Conservation (phyloP, 2,888 invertebrate genomes). For the Heliconius hortense region DNA sequence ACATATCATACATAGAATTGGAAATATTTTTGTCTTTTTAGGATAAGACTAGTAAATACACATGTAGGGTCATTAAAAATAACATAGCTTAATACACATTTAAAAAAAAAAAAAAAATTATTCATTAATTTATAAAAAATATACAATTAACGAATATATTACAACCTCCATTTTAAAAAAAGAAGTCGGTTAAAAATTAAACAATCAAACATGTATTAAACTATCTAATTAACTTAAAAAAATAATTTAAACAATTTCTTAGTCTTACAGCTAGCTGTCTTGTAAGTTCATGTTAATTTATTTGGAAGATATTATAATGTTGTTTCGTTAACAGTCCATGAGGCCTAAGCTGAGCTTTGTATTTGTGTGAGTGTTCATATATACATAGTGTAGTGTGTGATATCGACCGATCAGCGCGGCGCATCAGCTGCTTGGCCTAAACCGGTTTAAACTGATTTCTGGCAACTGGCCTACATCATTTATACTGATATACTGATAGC, state of each 20-base stretch:
- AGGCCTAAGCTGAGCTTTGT: too few relatives aligned
- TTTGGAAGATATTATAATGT: not conserved
- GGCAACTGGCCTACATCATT: too few relatives aligned
- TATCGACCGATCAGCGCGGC: too few relatives aligned
- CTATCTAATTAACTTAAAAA: not conserved
- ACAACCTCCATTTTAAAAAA: too few relatives aligned
- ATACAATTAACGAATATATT: not conserved
- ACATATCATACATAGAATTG: not conserved
- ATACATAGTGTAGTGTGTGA: too few relatives aligned
- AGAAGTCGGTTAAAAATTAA: not conserved
- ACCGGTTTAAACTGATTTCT: too few relatives aligned
- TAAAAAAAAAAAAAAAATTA: too few relatives aligned
- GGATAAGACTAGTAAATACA: slow-evolving; percentile 3
- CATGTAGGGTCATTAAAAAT: not conserved
- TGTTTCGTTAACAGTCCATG: not conserved
- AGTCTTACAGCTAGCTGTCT: slow-evolving; percentile 1
- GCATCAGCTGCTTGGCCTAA: too few relatives aligned
- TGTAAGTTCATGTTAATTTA: not conserved
- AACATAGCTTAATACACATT: not conserved
- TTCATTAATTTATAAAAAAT: not conserved
- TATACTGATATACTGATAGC: too few relatives aligned
- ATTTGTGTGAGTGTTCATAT: too few relatives aligned
- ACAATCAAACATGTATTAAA: not conserved
- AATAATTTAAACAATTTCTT: not conserved
- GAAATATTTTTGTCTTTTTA: not conserved